These are phyloP conservation scores for Pogonognathellus flavescens DNA, from an alignment of 1,140 invertebrate genomes.

Conservation along the genomic window DNA sequence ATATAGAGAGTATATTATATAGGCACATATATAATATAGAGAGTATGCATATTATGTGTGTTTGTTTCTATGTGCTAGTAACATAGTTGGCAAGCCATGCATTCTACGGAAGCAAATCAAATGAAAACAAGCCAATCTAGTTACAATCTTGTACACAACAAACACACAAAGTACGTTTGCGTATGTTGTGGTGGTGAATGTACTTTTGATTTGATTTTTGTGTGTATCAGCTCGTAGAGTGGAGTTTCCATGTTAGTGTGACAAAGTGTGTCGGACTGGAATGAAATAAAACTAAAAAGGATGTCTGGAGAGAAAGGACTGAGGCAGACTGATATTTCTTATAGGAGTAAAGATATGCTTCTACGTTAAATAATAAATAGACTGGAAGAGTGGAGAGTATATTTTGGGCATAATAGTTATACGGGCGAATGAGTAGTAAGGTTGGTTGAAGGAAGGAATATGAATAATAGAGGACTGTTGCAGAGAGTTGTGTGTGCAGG, in stretches of 20 bases:
- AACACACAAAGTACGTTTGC: neutral
- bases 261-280: neutral
- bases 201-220: conserved; percentile 3
- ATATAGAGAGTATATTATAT: too few species aligned
- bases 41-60: too few species aligned
- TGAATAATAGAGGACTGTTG: neutral
- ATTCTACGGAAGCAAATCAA: too few species aligned
- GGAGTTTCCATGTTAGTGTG: neutral
- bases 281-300: conserved; percentile 6
- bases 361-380: too few species aligned
- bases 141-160: too few species aligned
- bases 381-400: too few species aligned
- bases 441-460: neutral
- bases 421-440: neutral
- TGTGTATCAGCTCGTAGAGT: neutral
- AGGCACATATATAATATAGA: too few species aligned
- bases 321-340: neutral
- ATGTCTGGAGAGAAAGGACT: conserved; percentile 1
- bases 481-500: neutral
- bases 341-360: neutral
- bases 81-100: too few species aligned
- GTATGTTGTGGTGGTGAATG: neutral
- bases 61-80: too few species aligned
- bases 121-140: too few species aligned
- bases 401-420: too few species aligned